Percentiles rank a stretch among this genome's conserved stretches.
Conservation (phyloP, 2,888 invertebrate species). For the Cactoblastis cactorum region DNA sequence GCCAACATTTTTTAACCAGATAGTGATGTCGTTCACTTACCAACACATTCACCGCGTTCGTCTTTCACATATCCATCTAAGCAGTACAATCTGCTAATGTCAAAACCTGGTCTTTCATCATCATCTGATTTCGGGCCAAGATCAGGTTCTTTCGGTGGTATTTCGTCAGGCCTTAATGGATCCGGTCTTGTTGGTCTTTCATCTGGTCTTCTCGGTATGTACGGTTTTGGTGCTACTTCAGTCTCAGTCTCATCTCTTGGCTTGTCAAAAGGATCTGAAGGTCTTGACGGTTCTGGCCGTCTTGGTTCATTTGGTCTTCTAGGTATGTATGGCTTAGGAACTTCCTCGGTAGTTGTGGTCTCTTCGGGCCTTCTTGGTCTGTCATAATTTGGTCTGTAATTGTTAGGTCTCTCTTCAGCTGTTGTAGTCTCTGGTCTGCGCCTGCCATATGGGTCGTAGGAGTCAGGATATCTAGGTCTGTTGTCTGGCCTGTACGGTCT, state of each 20-base stretch:
- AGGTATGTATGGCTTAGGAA: constrained; percentile 8
- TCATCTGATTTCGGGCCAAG: constrained; percentile 17
- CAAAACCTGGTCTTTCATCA: constrained; percentile 38
- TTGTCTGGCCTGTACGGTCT: constrained; percentile 25
- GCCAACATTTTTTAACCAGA: no score
- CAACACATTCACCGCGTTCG: constrained; percentile 76
- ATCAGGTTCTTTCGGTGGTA: constrained; percentile 14
- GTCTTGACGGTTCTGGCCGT: constrained; percentile 14
- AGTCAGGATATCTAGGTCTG: constrained; percentile 20
- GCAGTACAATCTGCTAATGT: constrained; percentile 58
- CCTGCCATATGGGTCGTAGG: background rate
- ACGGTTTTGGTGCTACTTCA: constrained; percentile 18
- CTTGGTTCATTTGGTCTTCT: constrained; percentile 14
- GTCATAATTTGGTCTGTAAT: constrained; percentile 19
- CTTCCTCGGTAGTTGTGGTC: constrained; percentile 3
- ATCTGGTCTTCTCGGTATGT: constrained; percentile 24
- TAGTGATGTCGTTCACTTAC: constrained; percentile 55
- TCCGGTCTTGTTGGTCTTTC: constrained; percentile 5
- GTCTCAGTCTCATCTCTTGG: constrained; percentile 12
- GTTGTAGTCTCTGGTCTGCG: background rate
- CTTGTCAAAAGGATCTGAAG: constrained; percentile 4
- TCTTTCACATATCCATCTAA: constrained; percentile 77
- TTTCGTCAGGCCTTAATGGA: constrained; percentile 13
- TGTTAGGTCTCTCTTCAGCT: constrained; percentile 14
- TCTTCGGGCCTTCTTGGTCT: constrained; percentile 8